Base-by-base conservation (phyloP, 1,140 invertebrate genomes). In the Elymnias hypermnestra region DNA sequence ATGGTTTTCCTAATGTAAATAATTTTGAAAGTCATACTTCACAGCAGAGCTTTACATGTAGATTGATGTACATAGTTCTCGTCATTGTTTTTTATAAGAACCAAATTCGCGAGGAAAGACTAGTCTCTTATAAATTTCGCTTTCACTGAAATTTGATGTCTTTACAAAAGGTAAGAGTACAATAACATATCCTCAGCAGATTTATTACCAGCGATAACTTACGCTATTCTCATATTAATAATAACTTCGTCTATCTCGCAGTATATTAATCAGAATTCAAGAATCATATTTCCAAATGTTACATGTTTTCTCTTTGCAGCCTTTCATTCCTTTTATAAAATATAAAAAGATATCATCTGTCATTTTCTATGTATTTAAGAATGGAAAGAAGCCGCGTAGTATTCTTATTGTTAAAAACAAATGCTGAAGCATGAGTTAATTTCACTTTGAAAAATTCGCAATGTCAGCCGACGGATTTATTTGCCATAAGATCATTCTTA, bases 131-230 rank as follows among this genome's bases (percentile, higher is more conserved):
- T 56, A 51, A 58, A 57, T 52, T 53, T 49, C 15, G 41, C 62
- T 66, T 60, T 70, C 64, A 63, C 62, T 62, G 46, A 68, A 65
- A 63, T 55, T 53, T 57, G 51, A 42, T 36, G 12, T 40, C 25
- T 43, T 49, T 41, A 50, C 31, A 55, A 46, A 45, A 55, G 48
- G 42, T 55, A 39, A 43, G 17, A 41, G 37, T 49, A 55, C 31
- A 50, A 50, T 49, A 55, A 50, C 36, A 18, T 42, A 50, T 45
- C 18, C 41, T 22, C 7, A 33, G 40, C 21, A 44, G 41, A 52
- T 52, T 52, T 52, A 52, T 52, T 52, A 45, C 42, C 21, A 40
- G 21, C 29, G 42, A 52, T 52, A 35, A 31, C 36, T 51, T 28
- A 10, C 31, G 37, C 45, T 25, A 48, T 49, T 21, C 29, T 28